Evolutionary conservation across 2,113 vertebrate species (phyloP).

Genomic region (Strigops habroptila): DNA sequence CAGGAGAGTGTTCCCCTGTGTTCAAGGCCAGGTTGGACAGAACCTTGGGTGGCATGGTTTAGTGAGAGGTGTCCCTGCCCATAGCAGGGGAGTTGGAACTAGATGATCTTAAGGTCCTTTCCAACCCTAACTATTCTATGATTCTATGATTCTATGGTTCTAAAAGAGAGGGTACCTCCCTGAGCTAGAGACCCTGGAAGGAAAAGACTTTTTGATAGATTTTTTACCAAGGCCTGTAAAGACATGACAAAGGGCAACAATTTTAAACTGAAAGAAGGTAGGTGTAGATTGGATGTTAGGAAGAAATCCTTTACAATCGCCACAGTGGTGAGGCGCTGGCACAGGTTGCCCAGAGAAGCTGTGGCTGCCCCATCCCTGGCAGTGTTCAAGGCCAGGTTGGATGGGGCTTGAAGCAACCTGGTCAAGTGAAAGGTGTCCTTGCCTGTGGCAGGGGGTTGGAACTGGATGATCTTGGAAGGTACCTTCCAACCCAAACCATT

Average conservation of each 20-base stretch:
- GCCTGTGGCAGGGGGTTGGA: rapidly evolving
- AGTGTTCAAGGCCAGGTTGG: neutral
- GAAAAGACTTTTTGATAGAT: neutral
- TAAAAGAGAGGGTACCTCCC: neutral
- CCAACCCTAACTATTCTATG: no score
- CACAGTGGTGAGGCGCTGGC: neutral
- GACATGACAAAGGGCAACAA: neutral
- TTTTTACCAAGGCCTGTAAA: neutral
- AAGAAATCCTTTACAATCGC: neutral
- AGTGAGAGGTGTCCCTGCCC: no score
- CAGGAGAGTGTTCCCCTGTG: no score
- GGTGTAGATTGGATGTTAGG: neutral
- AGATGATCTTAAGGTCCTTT: no score
- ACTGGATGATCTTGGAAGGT: neutral
- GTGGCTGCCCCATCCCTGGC: neutral
- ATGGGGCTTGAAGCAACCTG: rapidly evolving
- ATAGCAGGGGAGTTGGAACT: no score
- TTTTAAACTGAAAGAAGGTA: neutral
- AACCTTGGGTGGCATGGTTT: no score
- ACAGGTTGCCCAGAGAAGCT: neutral
- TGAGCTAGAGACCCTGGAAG: neutral
- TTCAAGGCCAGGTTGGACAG: no score
- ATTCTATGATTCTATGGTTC: no score
- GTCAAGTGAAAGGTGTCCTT: neutral
- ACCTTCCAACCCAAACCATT: neutral